phyloP scores from a whole-genome alignment of 2,888 invertebrate genomes.

The Hemicrepidius hirtus region DNA sequence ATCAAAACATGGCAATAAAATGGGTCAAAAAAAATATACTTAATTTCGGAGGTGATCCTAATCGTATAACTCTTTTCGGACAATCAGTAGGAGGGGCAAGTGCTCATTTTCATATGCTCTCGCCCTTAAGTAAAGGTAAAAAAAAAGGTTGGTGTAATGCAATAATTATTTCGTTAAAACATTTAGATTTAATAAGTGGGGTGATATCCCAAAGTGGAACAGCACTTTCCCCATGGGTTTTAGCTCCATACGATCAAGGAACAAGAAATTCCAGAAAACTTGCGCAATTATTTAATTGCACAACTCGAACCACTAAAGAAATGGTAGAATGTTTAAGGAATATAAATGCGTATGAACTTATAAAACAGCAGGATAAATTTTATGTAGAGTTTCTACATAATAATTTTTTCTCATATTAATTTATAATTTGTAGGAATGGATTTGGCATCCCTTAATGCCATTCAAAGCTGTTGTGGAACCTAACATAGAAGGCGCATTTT shows the following conservation, averaged over 20 bases:
- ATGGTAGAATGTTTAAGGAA: constrained; percentile 27
- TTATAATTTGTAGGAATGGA: constrained; percentile 76
- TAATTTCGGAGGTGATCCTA: constrained; percentile 62
- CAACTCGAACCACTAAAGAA: neutral
- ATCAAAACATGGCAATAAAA: constrained; percentile 65
- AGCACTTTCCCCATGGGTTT: neutral
- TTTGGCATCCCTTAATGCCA: constrained; percentile 86
- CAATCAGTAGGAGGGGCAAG: constrained; percentile 70
- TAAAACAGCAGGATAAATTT: neutral
- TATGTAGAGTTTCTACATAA: too few species aligned
- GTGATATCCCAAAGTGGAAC: constrained; percentile 16
- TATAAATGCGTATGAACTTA: constrained; percentile 18
- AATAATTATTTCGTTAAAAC: too few species aligned
- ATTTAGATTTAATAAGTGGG: constrained; percentile 38
- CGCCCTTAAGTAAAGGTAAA: constrained; percentile 66
- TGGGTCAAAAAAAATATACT: constrained; percentile 65
- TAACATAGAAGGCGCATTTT: constrained; percentile 79
- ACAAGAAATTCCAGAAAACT: neutral
- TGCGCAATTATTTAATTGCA: neutral
- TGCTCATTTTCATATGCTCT: constrained; percentile 68
- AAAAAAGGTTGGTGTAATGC: too few species aligned
- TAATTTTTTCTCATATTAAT: too few species aligned
- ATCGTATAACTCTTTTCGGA: constrained; percentile 67
- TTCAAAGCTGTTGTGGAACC: constrained; percentile 87
- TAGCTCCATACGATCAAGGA: neutral